Evolutionary conservation across 2,797 vertebrate species (phyloP).

Genomic region (Zalophus californianus): DNA sequence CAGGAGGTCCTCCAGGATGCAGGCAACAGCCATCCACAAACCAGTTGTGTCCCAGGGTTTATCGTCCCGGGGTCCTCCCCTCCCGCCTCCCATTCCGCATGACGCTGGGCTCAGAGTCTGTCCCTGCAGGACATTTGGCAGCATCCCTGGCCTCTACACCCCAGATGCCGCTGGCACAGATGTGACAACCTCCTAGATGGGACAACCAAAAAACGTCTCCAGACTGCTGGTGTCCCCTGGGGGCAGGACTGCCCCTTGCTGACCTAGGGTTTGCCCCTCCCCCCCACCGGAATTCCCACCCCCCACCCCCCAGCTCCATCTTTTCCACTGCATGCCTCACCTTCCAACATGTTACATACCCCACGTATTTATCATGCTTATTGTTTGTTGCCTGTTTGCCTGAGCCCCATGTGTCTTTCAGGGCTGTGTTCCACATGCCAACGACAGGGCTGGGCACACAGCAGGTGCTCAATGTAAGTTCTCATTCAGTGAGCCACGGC

Average conservation of each 20-base stretch:
- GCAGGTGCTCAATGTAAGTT: not conserved
- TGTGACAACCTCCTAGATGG: not conserved
- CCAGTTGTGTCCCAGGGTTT: not conserved
- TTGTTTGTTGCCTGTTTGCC: not conserved
- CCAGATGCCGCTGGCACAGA: not conserved
- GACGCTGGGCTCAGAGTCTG: not conserved
- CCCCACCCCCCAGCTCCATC: not conserved
- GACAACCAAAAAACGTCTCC: not conserved
- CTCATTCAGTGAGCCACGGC: not conserved
- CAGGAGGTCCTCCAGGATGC: no score
- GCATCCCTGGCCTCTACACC: not conserved
- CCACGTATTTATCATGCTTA: rapidly evolving
- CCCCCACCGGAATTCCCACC: not conserved
- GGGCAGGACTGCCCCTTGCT: not conserved
- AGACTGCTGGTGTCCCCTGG: not conserved
- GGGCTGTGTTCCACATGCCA: not conserved
- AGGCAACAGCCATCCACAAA: not conserved
- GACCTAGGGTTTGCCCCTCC: not conserved
- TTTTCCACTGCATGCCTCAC: not conserved
- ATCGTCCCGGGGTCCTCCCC: not conserved
- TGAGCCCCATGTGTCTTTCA: not conserved
- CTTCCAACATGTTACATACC: rapidly evolving
- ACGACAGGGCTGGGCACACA: not conserved
- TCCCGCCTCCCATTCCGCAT: not conserved
- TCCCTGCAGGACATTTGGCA: not conserved